Conservation (phyloP, 2,113 vertebrate species). For the Salvelinus namaycush region DNA sequence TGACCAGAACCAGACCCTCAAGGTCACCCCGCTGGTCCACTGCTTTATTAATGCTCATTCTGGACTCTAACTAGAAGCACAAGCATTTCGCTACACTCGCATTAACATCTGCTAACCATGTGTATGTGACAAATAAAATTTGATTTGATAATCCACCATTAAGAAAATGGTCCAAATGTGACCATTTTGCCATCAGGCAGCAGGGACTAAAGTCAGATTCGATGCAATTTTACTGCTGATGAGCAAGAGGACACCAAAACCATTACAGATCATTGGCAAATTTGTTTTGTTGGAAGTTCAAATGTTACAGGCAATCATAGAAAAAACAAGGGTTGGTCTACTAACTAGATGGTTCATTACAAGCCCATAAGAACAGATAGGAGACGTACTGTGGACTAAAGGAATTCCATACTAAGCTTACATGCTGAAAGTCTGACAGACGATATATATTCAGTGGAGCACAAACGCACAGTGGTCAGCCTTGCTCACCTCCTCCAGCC, state of each 20-base stretch:
- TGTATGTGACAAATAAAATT: no score
- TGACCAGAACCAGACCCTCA: conserved; percentile 56
- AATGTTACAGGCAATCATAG: conserved; percentile 9
- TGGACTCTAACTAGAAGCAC: conserved; percentile 25
- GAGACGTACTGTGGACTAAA: background rate
- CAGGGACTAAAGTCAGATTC: background rate
- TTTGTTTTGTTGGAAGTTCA: background rate
- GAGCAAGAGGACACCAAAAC: background rate
- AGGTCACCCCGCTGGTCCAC: conserved; percentile 62
- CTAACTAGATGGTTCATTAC: background rate
- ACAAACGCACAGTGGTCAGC: conserved; percentile 22
- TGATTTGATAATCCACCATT: conserved; percentile 37
- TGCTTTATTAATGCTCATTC: conserved; percentile 56
- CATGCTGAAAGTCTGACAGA: conserved; percentile 21
- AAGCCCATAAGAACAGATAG: background rate
- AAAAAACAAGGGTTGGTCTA: conserved; percentile 21
- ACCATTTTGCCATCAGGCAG: conserved; percentile 5
- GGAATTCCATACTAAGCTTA: no score
- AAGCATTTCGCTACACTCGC: no score
- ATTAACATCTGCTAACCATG: no score
- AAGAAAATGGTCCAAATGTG: conserved; percentile 53
- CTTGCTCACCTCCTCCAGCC: conserved; percentile 21
- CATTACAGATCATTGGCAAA: conserved; percentile 24
- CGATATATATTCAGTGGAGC: conserved; percentile 14
- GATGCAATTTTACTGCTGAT: conserved; percentile 9